phyloP scores from a whole-genome alignment of 2,113 vertebrate genomes.

The Pangasianodon hypophthalmus region DNA sequence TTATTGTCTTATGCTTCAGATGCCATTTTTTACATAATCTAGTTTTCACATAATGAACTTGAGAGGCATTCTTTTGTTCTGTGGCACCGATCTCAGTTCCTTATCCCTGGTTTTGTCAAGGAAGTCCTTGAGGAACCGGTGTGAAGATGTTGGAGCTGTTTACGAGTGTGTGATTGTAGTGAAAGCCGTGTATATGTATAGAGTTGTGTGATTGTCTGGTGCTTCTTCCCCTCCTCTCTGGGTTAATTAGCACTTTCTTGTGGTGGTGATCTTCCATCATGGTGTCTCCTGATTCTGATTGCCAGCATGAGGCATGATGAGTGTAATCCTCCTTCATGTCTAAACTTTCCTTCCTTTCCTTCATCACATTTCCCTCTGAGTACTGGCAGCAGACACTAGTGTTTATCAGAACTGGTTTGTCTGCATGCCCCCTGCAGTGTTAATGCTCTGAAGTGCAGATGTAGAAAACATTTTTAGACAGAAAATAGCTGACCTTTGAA shows the following conservation, averaged over 20 bases:
- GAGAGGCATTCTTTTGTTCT: background rate
- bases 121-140: background rate
- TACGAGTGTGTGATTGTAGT: background rate
- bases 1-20: background rate
- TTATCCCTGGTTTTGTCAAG: background rate
- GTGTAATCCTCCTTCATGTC: background rate
- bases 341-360: background rate
- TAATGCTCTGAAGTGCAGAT: background rate
- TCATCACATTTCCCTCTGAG: background rate
- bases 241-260: slow-evolving; percentile 37
- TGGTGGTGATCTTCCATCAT: background rate
- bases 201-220: background rate
- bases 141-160: background rate
- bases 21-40: background rate
- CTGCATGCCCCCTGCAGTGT: background rate
- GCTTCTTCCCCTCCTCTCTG: background rate
- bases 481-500: slow-evolving; percentile 29
- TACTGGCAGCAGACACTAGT: background rate
- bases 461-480: background rate
- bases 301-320: slow-evolving; percentile 9
- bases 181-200: background rate
- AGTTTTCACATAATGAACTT: background rate
- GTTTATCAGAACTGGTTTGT: background rate
- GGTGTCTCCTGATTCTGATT: background rate
- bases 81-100: background rate